Evolutionary conservation across 2,888 invertebrate genomes (phyloP).

Genomic region (Physocephala rufipes): DNA sequence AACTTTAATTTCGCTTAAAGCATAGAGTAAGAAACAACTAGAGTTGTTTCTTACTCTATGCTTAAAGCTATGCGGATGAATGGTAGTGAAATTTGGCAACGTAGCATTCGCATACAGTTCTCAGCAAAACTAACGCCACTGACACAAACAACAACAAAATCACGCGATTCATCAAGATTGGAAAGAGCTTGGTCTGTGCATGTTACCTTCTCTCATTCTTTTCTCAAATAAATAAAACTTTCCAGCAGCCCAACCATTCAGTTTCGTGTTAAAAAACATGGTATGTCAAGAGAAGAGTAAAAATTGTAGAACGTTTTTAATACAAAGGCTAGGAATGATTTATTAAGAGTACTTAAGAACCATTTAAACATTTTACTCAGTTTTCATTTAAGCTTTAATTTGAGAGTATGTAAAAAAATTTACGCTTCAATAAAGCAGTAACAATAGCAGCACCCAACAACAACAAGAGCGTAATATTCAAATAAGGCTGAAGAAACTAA

Average conservation of each 20-base stretch:
- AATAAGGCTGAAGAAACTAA: constrained; percentile 30
- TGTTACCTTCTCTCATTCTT: not conserved
- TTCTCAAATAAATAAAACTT: not conserved
- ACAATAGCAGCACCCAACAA: constrained; percentile 40
- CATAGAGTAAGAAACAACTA: too few relatives aligned
- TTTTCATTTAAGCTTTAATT: constrained; percentile 26
- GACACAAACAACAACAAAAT: constrained; percentile 10
- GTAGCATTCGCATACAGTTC: constrained; percentile 2
- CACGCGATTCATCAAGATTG: not conserved
- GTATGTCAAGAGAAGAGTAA: not conserved
- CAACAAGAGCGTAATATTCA: constrained; percentile 38
- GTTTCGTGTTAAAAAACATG: not conserved
- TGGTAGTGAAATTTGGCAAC: constrained; percentile 25
- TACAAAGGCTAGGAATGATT: not conserved
- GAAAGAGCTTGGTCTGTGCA: constrained; percentile 2
- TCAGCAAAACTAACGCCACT: constrained; percentile 1
- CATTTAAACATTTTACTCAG: constrained; percentile 9
- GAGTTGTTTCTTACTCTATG: too few relatives aligned
- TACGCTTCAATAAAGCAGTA: constrained; percentile 22
- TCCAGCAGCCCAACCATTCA: not conserved
- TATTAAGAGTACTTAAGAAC: not conserved
- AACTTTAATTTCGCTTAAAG: constrained; percentile 3
- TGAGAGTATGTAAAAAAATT: constrained; percentile 16
- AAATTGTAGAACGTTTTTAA: too few relatives aligned
- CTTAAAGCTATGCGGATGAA: constrained; percentile 8